These are phyloP conservation scores for Montipora cactus DNA, from an alignment of 64 coral and sea anemone species.

Conservation along the genomic window DNA sequence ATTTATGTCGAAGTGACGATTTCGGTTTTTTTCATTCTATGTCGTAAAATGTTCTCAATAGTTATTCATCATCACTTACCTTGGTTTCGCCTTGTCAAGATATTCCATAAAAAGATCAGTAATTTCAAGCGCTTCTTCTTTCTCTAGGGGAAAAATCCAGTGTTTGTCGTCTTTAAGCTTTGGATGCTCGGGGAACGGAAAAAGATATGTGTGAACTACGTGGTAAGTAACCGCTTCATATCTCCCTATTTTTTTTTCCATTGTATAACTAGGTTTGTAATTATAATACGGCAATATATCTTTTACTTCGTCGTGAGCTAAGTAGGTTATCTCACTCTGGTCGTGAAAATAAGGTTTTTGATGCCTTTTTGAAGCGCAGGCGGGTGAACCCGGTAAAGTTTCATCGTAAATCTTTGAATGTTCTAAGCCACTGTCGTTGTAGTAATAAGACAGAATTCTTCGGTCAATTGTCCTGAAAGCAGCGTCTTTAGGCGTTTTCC, in stretches of 20 bases:
- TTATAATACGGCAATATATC: constrained; percentile 39
- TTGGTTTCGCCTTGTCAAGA: background rate
- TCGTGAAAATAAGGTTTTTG: background rate
- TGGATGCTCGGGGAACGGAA: constrained; percentile 21
- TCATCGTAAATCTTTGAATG: background rate
- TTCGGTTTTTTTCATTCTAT: background rate
- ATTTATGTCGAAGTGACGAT: too few relatives aligned
- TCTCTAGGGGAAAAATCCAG: constrained; percentile 29
- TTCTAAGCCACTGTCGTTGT: background rate
- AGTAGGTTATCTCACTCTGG: background rate
- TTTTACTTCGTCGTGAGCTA: constrained; percentile 1
- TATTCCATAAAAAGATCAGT: constrained; percentile 4
- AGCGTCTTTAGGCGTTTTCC: constrained; percentile 26
- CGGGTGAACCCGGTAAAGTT: background rate
- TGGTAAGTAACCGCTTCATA: constrained; percentile 20
- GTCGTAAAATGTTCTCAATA: background rate
- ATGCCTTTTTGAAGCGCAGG: background rate
- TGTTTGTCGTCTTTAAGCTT: constrained; percentile 6
- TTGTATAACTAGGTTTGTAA: constrained; percentile 54
- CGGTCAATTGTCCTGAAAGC: background rate
- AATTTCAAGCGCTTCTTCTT: constrained; percentile 8
- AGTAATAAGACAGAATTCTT: background rate
- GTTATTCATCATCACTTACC: background rate
- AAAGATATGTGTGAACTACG: constrained; percentile 42
- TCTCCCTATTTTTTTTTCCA: background rate